These are phyloP conservation scores for Leptinotarsa lineolata DNA, from an alignment of 1,140 invertebrate genomes.

Conservation along the genomic window DNA sequence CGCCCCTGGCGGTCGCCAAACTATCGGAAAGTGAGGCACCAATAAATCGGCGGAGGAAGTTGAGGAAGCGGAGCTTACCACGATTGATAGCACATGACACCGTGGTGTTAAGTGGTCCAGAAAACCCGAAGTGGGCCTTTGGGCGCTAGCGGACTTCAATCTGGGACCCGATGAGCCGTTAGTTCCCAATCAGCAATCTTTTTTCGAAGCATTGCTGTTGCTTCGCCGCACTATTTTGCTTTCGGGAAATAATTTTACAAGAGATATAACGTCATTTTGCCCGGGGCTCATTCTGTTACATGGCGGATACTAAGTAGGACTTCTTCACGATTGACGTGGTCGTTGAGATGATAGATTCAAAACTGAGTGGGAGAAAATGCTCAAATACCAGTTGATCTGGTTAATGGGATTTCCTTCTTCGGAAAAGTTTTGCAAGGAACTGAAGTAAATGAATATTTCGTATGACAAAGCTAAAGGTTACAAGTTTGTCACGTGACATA, in stretches of 20 bases:
- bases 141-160: conserved; percentile 9
- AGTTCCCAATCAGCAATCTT: conserved; percentile 14
- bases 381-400: too few relatives aligned
- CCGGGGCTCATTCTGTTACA: background rate
- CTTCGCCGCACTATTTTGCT: background rate
- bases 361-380: too few relatives aligned
- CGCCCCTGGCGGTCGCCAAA: background rate
- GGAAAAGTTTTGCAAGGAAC: too few relatives aligned
- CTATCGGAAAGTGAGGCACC: conserved; percentile 6
- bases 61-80: conserved; percentile 18
- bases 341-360: too few relatives aligned
- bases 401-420: too few relatives aligned
- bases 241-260: background rate
- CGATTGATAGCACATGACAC: conserved; percentile 27
- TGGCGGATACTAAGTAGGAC: too few relatives aligned
- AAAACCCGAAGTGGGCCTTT: conserved; percentile 16
- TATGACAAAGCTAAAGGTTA: too few relatives aligned
- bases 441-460: too few relatives aligned
- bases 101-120: conserved; percentile 20
- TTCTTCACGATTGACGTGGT: too few relatives aligned
- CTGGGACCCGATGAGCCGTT: conserved; percentile 16
- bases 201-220: background rate
- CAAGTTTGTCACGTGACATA: too few relatives aligned
- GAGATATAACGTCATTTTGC: background rate
- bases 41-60: conserved; percentile 21